Evolutionary conservation across 1,140 invertebrate genomes (phyloP), one percentile per base, ranked within the genome.

Genomic region (Caenorhabditis elegans): DNA sequence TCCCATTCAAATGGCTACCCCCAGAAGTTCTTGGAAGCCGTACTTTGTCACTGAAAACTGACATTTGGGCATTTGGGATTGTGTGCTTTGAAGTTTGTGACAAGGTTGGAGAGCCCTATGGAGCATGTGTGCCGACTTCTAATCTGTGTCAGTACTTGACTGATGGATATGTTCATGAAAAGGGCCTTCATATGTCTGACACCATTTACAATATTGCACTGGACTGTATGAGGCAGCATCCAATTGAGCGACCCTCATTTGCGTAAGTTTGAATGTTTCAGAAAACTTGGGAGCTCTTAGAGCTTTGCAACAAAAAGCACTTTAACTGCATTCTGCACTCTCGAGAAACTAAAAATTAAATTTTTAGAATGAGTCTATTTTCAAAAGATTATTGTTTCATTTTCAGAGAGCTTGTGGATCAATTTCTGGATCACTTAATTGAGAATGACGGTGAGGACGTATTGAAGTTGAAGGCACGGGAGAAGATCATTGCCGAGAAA

Each of bases 1-100:
- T 70, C 19, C 60, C 60, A 4, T 70, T 70, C 34, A 70, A 70
- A 70, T 70, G 60, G 60, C 10, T 70, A 34, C 34, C 60, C n/a
- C 60, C 60, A 39, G 60, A 70, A 70, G 60, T 70, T 1, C 60
- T 70, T 13, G n/a, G 34, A 11, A 70, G 34, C 13, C 15, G 60
- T 2, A 70, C 34, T 22, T 17, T 70, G n/a, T 70, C 60, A 19
- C n/a, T 70, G 13, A 36, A 70, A 70, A 39, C 60, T n/a, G 60
- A 70, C n/a, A n/a, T 70, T 22, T 70, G 60, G 60, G 31, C 60
- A 39, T 70, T 70, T 43, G 60, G 60, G 39, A 70, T 70, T 1
- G n/a, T n/a, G 19, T 70, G 60, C 19, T 70, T 70, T 13, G 60
- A 70, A 70, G 34, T 39, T 0, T 70, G 60, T 10, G 26, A 19